Conservation (phyloP, 2,113 vertebrate species). For the Alligator mississippiensis region DNA sequence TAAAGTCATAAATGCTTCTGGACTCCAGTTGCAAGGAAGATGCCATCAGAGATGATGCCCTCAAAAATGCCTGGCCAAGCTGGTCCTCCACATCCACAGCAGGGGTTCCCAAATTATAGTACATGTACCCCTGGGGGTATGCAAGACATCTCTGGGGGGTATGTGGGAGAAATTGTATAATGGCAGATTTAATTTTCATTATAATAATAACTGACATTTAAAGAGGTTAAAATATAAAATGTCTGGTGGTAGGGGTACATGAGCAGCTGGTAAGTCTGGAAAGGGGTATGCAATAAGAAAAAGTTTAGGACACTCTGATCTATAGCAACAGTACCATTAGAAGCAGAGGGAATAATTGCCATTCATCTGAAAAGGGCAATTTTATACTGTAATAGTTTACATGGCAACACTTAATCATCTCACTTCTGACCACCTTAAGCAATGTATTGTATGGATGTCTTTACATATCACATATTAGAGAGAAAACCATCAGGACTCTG, state of each 20-base stretch:
- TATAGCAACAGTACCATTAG: not conserved
- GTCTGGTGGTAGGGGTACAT: too few relatives aligned
- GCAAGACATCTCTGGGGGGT: too few relatives aligned
- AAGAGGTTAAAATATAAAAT: too few relatives aligned
- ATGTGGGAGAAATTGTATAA: too few relatives aligned
- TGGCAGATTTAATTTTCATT: too few relatives aligned
- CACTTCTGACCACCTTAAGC: accelerated
- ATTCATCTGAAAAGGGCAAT: not conserved
- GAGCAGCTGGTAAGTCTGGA: too few relatives aligned
- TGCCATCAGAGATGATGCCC: conserved; percentile 59
- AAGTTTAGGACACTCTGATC: too few relatives aligned
- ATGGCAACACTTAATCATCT: not conserved
- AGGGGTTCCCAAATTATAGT: accelerated
- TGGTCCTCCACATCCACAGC: conserved; percentile 9
- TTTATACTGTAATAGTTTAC: not conserved
- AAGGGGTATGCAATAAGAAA: too few relatives aligned
- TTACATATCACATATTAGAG: not conserved
- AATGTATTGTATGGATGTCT: not conserved
- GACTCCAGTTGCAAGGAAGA: conserved; percentile 23
- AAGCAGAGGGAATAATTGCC: conserved; percentile 7
- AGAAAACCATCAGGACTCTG: not conserved
- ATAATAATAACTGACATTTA: too few relatives aligned
- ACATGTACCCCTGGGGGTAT: too few relatives aligned
- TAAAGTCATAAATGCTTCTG: not conserved
- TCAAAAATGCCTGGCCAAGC: conserved; percentile 42